A percentile compares a stretch with the other conserved stretches of the same genome.
These are phyloP conservation scores for Pygoscelis adeliae DNA, from an alignment of 2,113 vertebrate species.

Conservation along the genomic window DNA sequence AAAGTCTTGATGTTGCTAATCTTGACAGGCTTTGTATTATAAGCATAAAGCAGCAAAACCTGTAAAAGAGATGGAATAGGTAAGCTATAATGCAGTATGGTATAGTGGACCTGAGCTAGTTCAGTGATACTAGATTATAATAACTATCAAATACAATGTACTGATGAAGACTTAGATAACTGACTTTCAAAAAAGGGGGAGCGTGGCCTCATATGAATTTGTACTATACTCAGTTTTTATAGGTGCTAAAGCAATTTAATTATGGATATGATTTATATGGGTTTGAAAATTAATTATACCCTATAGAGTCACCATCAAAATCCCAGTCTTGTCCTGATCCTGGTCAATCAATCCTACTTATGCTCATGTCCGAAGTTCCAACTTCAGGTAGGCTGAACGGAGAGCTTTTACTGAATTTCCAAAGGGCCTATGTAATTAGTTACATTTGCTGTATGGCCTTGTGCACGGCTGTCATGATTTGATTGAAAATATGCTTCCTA, in stretches of 20 bases:
- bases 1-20: slow-evolving; percentile 23
- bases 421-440: neutral
- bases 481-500: neutral
- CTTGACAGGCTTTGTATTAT: slow-evolving; percentile 41
- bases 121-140: neutral
- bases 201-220: neutral
- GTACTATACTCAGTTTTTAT: neutral
- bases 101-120: neutral
- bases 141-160: neutral
- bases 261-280: neutral
- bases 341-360: neutral
- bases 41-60: slow-evolving; percentile 74
- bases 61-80: neutral
- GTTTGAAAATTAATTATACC: neutral
- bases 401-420: neutral
- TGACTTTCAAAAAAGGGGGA: neutral
- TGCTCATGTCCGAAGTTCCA: neutral
- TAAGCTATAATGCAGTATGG: neutral
- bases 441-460: neutral
- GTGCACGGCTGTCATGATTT: neutral
- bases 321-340: neutral
- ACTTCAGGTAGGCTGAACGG: neutral
- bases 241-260: neutral
- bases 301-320: neutral
- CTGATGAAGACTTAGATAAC: neutral